phyloP scores from a whole-genome alignment of 2,888 invertebrate species.

The Chironomus riparius region DNA sequence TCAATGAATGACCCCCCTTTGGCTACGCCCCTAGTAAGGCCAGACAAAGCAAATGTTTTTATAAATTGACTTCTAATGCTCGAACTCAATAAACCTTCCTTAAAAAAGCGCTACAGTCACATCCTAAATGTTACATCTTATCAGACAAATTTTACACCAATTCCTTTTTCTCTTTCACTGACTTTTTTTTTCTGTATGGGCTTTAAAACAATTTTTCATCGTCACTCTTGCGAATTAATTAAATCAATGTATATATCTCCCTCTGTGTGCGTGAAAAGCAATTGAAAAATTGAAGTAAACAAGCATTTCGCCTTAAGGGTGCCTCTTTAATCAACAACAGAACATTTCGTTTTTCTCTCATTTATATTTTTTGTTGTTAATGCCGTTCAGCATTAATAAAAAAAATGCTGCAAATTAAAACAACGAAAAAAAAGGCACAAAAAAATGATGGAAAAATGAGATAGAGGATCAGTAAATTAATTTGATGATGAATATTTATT shows the following conservation, averaged over 20 bases:
- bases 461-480: constrained; percentile 1
- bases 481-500: not conserved
- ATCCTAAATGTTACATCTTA: no score
- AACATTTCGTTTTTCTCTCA: not conserved
- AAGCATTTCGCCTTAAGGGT: not conserved
- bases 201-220: constrained; percentile 27
- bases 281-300: not conserved
- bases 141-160: not conserved
- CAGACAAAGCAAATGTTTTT: no score
- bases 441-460: not conserved
- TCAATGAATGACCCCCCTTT: no score
- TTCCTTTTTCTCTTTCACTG: not conserved
- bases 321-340: not conserved
- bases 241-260: not conserved
- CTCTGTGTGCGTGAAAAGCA: not conserved
- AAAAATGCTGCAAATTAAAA: no score
- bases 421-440: no score
- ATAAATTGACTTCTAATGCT: no score
- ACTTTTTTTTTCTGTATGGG: not conserved
- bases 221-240: not conserved
- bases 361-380: not conserved
- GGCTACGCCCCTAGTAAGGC: no score
- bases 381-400: no score
- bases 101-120: no score
- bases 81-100: not conserved